Base-by-base conservation (phyloP, 2,797 vertebrate species). In the Falco columbarius region DNA sequence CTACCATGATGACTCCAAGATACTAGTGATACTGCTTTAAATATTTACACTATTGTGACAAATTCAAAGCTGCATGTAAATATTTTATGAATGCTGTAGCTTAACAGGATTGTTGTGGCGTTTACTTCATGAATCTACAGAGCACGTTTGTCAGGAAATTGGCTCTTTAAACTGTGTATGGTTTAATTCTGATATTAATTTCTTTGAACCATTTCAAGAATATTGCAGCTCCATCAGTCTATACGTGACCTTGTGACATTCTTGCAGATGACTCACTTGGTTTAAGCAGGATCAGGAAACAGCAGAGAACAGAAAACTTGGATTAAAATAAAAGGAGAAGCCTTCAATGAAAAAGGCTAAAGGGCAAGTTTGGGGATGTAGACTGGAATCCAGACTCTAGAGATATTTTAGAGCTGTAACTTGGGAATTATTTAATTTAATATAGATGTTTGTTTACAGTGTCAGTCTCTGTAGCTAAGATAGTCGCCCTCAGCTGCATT, bases 11-110 rank as follows among this genome's bases (percentile, higher is more conserved):
- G 1, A 17, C 82, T 84, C 83, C 88, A 93, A 92, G 73, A 17
- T 79, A 38, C 51, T 29, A 49, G 66, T 71, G 82, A 82, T 89
- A 67, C 34, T 76, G 29, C 40, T 93, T 97, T 91, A 94, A 94
- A 94, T 96, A 93, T 96, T 96, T 89, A 95, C 81, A 82, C 11
- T 81, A 72, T 67, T 94, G 90, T 26, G 40, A 94, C 80, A 91
- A 83, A 95, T 89, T 81, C 10, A 19, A 94, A 93, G 66, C 29
- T 76, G 27, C 59, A 23, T 55, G 29, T 95, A 90, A 96, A 95
- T 96, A 90, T 89, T 95, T 94, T 89, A 86, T 95, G 76, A 95
- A 75, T 59, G 21, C 38, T 86, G 17, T 82, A 47, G 30, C 66
- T 93, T 86, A 90, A 82, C 85, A 90, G 51, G 81, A 85, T 76